A percentile compares a stretch with the other conserved stretches of the same genome.
These are phyloP conservation scores for Mugil cephalus DNA, from an alignment of 2,113 vertebrate genomes.

Conservation along the genomic window DNA sequence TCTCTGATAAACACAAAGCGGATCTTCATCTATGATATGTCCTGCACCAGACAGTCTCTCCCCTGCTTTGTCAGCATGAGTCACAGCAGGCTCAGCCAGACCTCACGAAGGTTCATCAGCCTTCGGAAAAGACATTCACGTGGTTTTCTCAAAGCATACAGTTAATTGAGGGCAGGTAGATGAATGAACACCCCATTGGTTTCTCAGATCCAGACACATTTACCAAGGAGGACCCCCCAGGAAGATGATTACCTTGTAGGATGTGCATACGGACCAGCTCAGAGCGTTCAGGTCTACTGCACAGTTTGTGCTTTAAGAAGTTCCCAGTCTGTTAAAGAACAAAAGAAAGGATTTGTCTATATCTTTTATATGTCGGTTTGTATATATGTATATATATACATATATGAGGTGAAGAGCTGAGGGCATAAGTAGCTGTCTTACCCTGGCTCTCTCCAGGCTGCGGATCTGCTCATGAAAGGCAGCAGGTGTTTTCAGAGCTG, in stretches of 20 bases:
- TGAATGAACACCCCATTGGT: constrained; percentile 41
- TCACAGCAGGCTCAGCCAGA: constrained; percentile 47
- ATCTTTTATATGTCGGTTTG: not conserved
- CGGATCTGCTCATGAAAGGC: constrained; percentile 96
- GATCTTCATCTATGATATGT: constrained; percentile 21
- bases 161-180: constrained; percentile 6
- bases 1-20: constrained; percentile 84
- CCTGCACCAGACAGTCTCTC: constrained; percentile 26
- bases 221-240: constrained; percentile 3
- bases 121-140: constrained; percentile 30
- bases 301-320: constrained; percentile 98
- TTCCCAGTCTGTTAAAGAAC: constrained; percentile 90
- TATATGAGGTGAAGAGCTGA: not conserved
- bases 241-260: constrained; percentile 89
- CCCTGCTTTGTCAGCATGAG: constrained; percentile 43
- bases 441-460: constrained; percentile 96
- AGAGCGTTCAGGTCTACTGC: constrained; percentile 92
- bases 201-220: constrained; percentile 17
- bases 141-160: constrained; percentile 35
- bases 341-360: not conserved
- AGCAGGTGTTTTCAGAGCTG: constrained; percentile 96
- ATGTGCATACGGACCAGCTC: constrained; percentile 99
- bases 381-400: too few species aligned
- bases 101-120: constrained; percentile 11
- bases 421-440: constrained; percentile 75